These are phyloP conservation scores for Melipona bicolor DNA, from an alignment of 2,888 invertebrate species.

Conservation along the genomic window DNA sequence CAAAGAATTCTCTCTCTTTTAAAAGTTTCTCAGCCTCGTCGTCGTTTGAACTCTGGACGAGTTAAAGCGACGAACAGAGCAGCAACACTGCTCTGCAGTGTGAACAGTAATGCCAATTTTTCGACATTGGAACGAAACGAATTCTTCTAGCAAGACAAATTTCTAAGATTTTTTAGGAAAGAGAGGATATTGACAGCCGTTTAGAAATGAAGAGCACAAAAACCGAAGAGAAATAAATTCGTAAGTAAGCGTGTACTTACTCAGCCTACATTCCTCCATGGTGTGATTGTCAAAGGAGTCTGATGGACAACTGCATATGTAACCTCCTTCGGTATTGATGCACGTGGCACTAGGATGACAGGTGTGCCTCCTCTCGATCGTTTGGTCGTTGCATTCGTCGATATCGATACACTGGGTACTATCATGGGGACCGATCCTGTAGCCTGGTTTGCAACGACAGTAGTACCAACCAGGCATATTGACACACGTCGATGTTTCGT, in stretches of 20 bases:
- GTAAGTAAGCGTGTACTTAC: slow-evolving; percentile 82
- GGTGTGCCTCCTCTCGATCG: slow-evolving; percentile 87
- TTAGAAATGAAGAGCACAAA: no score
- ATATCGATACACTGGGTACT: slow-evolving; percentile 90
- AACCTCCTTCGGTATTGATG: slow-evolving; percentile 92
- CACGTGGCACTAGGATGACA: slow-evolving; percentile 93
- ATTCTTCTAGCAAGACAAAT: no score
- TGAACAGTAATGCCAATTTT: no score
- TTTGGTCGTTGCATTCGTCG: slow-evolving; percentile 91
- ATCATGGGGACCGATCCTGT: slow-evolving; percentile 87
- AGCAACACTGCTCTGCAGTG: no score
- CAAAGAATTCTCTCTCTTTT: not conserved
- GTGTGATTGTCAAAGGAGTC: slow-evolving; percentile 48
- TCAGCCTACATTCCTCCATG: slow-evolving; percentile 87
- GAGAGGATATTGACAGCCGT: no score
- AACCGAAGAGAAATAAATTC: no score
- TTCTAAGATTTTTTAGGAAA: no score
- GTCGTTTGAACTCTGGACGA: not conserved
- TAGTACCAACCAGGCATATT: slow-evolving; percentile 96
- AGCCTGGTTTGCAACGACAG: slow-evolving; percentile 93
- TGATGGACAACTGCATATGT: slow-evolving; percentile 89
- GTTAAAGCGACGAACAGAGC: no score
- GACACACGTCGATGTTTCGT: slow-evolving; percentile 91
- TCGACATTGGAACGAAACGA: no score
- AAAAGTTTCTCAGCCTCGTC: not conserved